Conservation (phyloP, 2,888 invertebrate species). For the Drosophila bunnanda region DNA sequence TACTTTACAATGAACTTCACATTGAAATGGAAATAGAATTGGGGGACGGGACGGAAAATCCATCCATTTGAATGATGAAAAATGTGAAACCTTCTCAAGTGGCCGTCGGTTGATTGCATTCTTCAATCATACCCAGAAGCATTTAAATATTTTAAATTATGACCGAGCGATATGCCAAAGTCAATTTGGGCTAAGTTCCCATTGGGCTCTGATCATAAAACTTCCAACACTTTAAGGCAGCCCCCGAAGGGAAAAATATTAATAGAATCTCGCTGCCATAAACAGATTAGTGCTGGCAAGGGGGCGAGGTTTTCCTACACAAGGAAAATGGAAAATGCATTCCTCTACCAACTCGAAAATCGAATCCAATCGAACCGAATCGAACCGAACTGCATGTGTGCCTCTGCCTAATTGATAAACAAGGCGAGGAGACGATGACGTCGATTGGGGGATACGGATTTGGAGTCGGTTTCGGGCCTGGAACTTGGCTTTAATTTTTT, state of each 20-base stretch:
- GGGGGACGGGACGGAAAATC: slow-evolving; percentile 16
- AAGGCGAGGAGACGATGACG: slow-evolving; percentile 43
- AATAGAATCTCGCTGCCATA: slow-evolving; percentile 71
- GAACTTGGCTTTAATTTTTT: slow-evolving; percentile 17
- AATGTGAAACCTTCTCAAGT: slow-evolving; percentile 58
- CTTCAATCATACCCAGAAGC: slow-evolving; percentile 64
- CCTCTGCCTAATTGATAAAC: slow-evolving; percentile 73
- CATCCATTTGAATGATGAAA: slow-evolving; percentile 64
- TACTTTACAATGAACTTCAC: slow-evolving; percentile 41
- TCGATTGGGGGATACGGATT: slow-evolving; percentile 13
- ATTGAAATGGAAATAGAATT: slow-evolving; percentile 34
- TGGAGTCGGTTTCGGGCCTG: slow-evolving; percentile 11
- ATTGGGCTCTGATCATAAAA: slow-evolving; percentile 57
- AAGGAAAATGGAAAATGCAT: slow-evolving; percentile 64
- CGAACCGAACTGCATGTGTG: slow-evolving; percentile 42
- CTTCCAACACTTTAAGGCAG: slow-evolving; percentile 70
- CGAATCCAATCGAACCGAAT: slow-evolving; percentile 47
- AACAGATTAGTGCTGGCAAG: slow-evolving; percentile 65
- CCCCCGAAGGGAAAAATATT: slow-evolving; percentile 51
- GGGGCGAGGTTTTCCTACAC: slow-evolving; percentile 1
- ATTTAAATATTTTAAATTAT: slow-evolving; percentile 70
- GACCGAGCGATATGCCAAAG: slow-evolving; percentile 58
- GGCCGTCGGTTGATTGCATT: slow-evolving; percentile 38
- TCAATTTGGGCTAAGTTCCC: slow-evolving; percentile 63
- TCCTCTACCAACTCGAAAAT: slow-evolving; percentile 52